Evolutionary conservation across 64 coral and sea anemone species (phyloP).

Genomic region (Cladopsammia gracilis): DNA sequence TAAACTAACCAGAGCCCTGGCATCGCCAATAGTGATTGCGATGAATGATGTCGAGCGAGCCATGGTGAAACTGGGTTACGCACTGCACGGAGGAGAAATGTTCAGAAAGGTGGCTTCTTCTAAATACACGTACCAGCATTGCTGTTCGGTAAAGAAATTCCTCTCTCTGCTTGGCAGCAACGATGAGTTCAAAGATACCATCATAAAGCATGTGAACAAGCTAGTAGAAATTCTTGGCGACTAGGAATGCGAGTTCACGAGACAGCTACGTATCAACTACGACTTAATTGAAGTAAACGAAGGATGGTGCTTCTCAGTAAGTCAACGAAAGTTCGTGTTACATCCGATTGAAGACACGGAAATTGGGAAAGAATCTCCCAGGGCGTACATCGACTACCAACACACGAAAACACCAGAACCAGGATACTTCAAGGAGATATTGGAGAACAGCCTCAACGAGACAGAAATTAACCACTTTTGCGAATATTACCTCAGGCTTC

Average conservation of each 20-base stretch:
- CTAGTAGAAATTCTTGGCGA: background rate
- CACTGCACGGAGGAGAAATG: background rate
- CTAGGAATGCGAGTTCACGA: slow-evolving; percentile 18
- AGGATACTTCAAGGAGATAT: background rate
- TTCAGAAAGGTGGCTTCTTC: background rate
- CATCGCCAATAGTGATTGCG: background rate
- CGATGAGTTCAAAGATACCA: background rate
- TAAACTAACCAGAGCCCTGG: background rate
- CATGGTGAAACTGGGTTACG: background rate
- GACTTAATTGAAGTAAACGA: too few relatives aligned
- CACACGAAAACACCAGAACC: slow-evolving; percentile 18
- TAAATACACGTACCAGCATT: too few relatives aligned
- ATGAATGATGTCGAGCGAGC: slow-evolving; percentile 42
- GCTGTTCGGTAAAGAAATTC: too few relatives aligned
- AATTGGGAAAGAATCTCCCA: slow-evolving; percentile 36
- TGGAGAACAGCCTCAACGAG: background rate
- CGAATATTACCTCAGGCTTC: too few relatives aligned
- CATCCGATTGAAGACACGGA: background rate
- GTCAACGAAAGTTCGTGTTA: slow-evolving; percentile 2
- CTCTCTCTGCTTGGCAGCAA: slow-evolving; percentile 38
- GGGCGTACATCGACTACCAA: slow-evolving; percentile 17
- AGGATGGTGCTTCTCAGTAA: slow-evolving; percentile 34
- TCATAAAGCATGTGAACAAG: background rate
- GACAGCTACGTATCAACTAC: too few relatives aligned
- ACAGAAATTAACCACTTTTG: background rate